These are phyloP conservation scores for Turdus rufiventris DNA, from an alignment of 2,113 vertebrate genomes.

Conservation along the genomic window DNA sequence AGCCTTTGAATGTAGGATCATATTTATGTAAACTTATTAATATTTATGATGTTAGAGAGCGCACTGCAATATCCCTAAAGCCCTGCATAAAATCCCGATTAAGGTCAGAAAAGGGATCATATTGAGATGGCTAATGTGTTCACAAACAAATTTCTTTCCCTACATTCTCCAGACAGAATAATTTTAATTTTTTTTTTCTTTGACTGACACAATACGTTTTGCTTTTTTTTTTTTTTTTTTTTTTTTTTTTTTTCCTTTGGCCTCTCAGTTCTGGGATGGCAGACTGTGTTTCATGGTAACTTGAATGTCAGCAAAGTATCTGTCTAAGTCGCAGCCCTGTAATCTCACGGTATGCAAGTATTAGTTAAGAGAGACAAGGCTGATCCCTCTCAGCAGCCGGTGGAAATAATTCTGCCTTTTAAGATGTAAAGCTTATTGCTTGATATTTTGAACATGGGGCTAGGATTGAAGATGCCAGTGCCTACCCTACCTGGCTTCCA, in stretches of 20 bases:
- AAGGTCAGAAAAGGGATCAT: slow-evolving; percentile 29
- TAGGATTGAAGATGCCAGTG: background rate
- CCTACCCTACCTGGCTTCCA: background rate
- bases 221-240: background rate
- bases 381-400: slow-evolving; percentile 3
- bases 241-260: background rate
- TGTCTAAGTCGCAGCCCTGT: background rate
- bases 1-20: slow-evolving; percentile 32
- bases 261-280: background rate
- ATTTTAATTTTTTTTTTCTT: background rate
- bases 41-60: slow-evolving; percentile 48
- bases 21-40: slow-evolving; percentile 59
- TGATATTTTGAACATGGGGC: background rate
- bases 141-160: slow-evolving; percentile 30
- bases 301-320: background rate
- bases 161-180: background rate
- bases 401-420: slow-evolving; percentile 35
- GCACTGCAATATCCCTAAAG: slow-evolving; percentile 43
- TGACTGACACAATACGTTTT: background rate
- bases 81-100: slow-evolving; percentile 41
- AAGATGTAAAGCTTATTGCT: background rate
- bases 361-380: slow-evolving; percentile 7
- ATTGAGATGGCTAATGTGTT: slow-evolving; percentile 30
- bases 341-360: background rate
- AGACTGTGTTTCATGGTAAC: background rate